A percentile compares a stretch with the other conserved stretches of the same genome.
Conservation (phyloP, 2,113 vertebrate species). For the Oryzias curvinotus region DNA sequence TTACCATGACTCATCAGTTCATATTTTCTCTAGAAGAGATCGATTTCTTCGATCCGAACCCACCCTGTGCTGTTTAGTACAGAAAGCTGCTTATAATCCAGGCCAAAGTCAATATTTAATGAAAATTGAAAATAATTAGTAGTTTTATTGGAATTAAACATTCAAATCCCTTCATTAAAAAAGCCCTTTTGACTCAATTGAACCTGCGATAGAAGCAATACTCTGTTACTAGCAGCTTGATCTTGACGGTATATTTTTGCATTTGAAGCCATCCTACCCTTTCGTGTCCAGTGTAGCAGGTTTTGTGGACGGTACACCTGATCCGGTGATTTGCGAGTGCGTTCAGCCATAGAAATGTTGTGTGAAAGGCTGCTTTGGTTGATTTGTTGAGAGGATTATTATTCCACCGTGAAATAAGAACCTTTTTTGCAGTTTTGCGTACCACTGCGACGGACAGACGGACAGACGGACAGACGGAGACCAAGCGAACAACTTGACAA, state of each 20-base stretch:
- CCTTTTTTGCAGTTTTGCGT: conserved; percentile 49
- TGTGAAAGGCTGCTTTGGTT: conserved; percentile 42
- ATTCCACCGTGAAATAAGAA: conserved; percentile 64
- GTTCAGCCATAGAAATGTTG: conserved; percentile 30
- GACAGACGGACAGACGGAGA: conserved; percentile 50
- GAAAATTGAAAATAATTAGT: too few species aligned
- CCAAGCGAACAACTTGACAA: conserved; percentile 67
- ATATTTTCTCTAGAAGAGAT: conserved; percentile 34
- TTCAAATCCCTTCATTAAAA: too few species aligned
- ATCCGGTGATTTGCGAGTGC: conserved; percentile 42
- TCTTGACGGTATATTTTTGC: conserved; percentile 25
- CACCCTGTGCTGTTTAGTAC: conserved; percentile 16
- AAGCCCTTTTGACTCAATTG: conserved; percentile 8
- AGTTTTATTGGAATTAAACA: too few species aligned
- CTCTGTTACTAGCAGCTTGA: conserved; percentile 9
- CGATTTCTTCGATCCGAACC: conserved; percentile 38
- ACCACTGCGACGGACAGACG: conserved; percentile 46
- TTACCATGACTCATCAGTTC: conserved; percentile 36
- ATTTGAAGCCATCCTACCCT: conserved; percentile 26
- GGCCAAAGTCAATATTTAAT: too few species aligned
- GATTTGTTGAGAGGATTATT: conserved; percentile 47
- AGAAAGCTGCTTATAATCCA: conserved; percentile 9
- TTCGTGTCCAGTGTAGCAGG: conserved; percentile 44
- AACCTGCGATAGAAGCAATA: conserved; percentile 10
- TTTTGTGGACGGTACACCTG: conserved; percentile 51